phyloP scores from a whole-genome alignment of 2,888 invertebrate genomes.

The Mechanitis messenoides region DNA sequence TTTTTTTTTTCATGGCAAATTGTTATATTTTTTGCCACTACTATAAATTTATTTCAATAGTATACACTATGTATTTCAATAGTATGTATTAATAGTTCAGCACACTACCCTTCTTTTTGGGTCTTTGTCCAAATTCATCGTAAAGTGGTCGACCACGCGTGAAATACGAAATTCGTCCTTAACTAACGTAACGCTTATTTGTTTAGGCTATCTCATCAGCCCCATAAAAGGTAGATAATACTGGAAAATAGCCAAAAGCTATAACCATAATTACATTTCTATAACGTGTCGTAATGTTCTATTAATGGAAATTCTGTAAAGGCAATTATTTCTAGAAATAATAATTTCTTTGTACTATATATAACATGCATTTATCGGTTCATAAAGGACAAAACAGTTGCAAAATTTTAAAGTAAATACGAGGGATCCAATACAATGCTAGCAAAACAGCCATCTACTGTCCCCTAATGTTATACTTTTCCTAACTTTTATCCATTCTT shows the following conservation, averaged over 20 bases:
- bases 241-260: conserved; percentile 62
- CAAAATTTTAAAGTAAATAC: conserved; percentile 32
- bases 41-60: no score
- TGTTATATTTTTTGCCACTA: not conserved
- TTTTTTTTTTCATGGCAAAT: not conserved
- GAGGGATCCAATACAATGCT: conserved; percentile 30
- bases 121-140: conserved; percentile 69
- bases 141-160: conserved; percentile 68
- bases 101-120: no score
- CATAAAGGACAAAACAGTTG: conserved; percentile 19
- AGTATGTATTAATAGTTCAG: no score
- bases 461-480: conserved; percentile 69
- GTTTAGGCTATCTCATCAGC: conserved; percentile 60
- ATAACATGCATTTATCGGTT: not conserved
- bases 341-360: not conserved
- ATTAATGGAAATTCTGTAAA: not conserved
- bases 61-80: no score
- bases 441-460: conserved; percentile 46
- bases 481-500: conserved; percentile 68
- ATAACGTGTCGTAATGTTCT: conserved; percentile 2
- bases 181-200: conserved; percentile 67
- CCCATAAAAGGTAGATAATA: conserved; percentile 63
- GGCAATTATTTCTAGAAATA: not conserved
- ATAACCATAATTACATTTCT: conserved; percentile 30
- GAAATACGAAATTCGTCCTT: conserved; percentile 75